phyloP scores from a whole-genome alignment of 2,797 vertebrate genomes.

The Falco peregrinus region DNA sequence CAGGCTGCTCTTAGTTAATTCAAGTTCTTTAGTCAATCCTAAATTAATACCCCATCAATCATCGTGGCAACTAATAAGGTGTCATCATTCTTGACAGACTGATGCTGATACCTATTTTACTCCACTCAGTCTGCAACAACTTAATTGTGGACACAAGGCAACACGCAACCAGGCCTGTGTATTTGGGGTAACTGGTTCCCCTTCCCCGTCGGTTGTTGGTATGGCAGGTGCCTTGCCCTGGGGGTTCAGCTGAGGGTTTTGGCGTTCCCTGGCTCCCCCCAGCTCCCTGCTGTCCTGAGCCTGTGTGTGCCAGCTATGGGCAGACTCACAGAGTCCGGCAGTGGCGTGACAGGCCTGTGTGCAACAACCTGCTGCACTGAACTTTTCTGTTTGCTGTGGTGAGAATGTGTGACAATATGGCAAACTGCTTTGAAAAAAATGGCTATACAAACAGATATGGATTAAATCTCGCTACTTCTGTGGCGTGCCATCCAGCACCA shows the following conservation, averaged over 20 bases:
- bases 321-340: rapidly evolving
- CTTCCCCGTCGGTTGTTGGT: not conserved
- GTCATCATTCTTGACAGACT: not conserved
- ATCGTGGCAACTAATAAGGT: not conserved
- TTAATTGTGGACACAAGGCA: rapidly evolving
- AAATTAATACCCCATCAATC: not conserved
- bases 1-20: not conserved
- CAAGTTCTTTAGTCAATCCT: not conserved
- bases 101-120: not conserved
- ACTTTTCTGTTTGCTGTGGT: not conserved
- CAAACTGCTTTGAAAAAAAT: not conserved
- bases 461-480: too few species aligned
- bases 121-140: not conserved
- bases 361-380: not conserved
- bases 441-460: rapidly evolving
- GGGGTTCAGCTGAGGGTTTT: not conserved
- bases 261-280: rapidly evolving
- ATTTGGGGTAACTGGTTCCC: not conserved
- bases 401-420: rapidly evolving
- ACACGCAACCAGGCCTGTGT: rapidly evolving
- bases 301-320: rapidly evolving
- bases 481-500: not conserved
- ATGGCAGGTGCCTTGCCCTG: rapidly evolving
- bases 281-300: not conserved
- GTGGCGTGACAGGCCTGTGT: rapidly evolving